These are phyloP conservation scores for Plecturocebus donacophilus DNA, from an alignment of 2,113 vertebrate genomes.

Conservation along the genomic window DNA sequence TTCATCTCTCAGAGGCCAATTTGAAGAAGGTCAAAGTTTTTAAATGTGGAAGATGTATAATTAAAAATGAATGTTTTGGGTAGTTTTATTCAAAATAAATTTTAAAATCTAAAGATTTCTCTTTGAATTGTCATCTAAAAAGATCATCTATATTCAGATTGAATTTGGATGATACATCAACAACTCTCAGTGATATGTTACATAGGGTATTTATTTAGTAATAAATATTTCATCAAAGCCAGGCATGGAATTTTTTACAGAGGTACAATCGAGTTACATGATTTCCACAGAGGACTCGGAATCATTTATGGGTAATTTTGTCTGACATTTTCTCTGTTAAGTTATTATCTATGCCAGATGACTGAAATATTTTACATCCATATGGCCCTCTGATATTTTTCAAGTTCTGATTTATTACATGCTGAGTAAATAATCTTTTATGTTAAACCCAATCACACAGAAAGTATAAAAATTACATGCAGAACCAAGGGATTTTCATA, in stretches of 20 bases:
- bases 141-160: neutral
- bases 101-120: conserved; percentile 8
- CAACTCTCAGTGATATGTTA: neutral
- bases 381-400: conserved; percentile 52
- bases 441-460: conserved; percentile 35
- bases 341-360: conserved; percentile 52
- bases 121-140: conserved; percentile 44
- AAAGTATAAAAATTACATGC: conserved; percentile 17
- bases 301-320: conserved; percentile 66
- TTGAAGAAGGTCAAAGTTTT: neutral
- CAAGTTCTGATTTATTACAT: conserved; percentile 37
- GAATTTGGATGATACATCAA: conserved; percentile 37
- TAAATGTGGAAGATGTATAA: neutral
- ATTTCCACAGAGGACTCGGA: conserved; percentile 41
- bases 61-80: neutral
- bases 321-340: conserved; percentile 68
- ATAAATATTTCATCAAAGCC: conserved; percentile 38
- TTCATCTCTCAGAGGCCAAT: neutral
- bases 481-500: conserved; percentile 8
- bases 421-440: conserved; percentile 44
- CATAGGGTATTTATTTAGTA: conserved; percentile 49
- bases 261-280: neutral
- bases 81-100: conserved; percentile 25
- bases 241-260: conserved; percentile 7
- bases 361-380: conserved; percentile 68